Evolutionary conservation across 2,113 vertebrate species (phyloP).

Genomic region (Entosphenus tridentatus): DNA sequence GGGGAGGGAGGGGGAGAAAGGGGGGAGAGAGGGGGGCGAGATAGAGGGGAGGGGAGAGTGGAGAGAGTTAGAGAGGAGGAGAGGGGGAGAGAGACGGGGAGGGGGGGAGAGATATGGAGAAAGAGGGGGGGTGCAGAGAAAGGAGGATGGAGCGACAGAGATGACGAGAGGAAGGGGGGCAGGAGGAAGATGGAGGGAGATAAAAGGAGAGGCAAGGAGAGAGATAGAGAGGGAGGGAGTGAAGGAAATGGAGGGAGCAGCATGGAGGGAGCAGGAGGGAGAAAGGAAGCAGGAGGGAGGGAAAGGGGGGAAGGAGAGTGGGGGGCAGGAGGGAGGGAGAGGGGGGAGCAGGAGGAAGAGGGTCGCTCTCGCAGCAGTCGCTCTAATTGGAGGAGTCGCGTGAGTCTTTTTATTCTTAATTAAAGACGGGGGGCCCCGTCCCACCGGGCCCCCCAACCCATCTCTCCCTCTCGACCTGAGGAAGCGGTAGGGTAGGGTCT

Average conservation of each 20-base stretch:
- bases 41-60: background rate
- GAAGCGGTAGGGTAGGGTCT: too few relatives aligned
- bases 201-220: background rate
- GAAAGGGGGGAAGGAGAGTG: too few relatives aligned
- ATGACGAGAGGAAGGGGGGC: background rate
- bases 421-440: too few relatives aligned
- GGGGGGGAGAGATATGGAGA: background rate
- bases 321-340: too few relatives aligned
- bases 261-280: background rate
- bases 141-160: background rate
- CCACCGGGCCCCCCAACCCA: too few relatives aligned
- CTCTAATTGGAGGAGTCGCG: too few relatives aligned
- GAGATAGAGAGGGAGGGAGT: background rate
- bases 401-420: too few relatives aligned
- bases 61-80: too few relatives aligned
- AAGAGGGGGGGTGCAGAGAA: background rate
- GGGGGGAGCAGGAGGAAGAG: too few relatives aligned
- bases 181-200: background rate
- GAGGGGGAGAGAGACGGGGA: background rate
- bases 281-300: too few relatives aligned
- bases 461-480: too few relatives aligned
- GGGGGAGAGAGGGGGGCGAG: background rate
- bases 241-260: background rate
- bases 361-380: too few relatives aligned
- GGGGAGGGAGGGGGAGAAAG: background rate